Evolutionary conservation across 2,888 invertebrate genomes (phyloP).

Genomic region (Cataglyphis livida): DNA sequence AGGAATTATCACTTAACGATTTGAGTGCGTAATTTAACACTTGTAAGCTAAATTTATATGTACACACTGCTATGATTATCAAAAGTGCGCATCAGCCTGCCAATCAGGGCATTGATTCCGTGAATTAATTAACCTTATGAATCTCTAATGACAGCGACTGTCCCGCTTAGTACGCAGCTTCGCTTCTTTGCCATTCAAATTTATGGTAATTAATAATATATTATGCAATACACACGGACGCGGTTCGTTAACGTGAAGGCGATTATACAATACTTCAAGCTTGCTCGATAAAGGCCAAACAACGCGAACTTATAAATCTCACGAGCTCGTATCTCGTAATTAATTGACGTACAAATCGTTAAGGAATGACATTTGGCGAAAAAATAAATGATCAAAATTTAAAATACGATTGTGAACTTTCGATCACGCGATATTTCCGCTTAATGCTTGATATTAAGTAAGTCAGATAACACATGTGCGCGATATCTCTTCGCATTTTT

Average conservation of each 20-base stretch:
- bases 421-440: neutral
- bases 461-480: neutral
- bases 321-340: slow-evolving; percentile 10
- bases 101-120: neutral
- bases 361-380: neutral
- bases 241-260: neutral
- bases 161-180: neutral
- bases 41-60: neutral
- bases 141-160: slow-evolving; percentile 10
- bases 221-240: neutral
- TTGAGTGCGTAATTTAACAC: neutral
- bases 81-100: neutral
- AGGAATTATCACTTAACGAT: neutral
- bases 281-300: neutral
- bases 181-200: slow-evolving; percentile 25
- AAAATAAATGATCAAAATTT: neutral
- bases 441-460: neutral
- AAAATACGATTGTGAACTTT: neutral
- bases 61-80: neutral
- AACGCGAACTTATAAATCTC: slow-evolving; percentile 10
- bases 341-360: slow-evolving; percentile 14
- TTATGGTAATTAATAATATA: slow-evolving; percentile 41
- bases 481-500: slow-evolving; percentile 10
- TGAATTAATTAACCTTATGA: slow-evolving; percentile 19
- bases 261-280: neutral